Evolutionary conservation across 2,113 vertebrate species (phyloP), one percentile per base, ranked within the genome.

Genomic region (Thermophis baileyi): DNA sequence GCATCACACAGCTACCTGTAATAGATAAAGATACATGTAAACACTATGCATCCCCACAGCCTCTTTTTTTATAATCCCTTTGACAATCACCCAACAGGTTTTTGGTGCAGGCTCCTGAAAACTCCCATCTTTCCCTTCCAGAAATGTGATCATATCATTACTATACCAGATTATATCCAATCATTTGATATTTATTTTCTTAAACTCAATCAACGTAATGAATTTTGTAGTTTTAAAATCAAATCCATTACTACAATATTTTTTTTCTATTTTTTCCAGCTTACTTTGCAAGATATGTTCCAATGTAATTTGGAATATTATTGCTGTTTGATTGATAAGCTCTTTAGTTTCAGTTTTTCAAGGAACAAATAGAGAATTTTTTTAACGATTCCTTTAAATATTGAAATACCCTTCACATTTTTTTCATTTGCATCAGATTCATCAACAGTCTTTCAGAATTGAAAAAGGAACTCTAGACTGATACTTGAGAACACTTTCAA

Each of bases 321-420:
- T 1, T 55, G 92, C 95, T 91, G 7, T 6, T 2, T 81, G 90
- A 74, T 85, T 4, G 35, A 85, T 27, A 89, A 95, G 85, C 87
- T 47, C 1, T 14, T 6, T 53, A n/a, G 87, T 74, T 88, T 94
- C 87, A 91, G 89, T 14, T 94, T 95, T 91, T 93, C 44, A 93
- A 89, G 93, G 9, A 25, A 88, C 27, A 93, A 92, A 69, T 3
- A 89, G 3, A 3, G 5, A 46, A 24, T 1, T 92, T 93, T 53
- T 85, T 89, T 11, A 49, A 50, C 94, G 86, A 94, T 89, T 88
- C 57, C 35, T 94, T 94, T 95, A 25, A 95, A 81, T 91, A 90
- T 91, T 94, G 44, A 93, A 95, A 63, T 92, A 3, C 0, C 87
- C 86, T 92, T 95, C 93, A 96, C 30, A 94, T 96, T 92, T 95